Evolutionary conservation across 1,140 invertebrate species (phyloP).

Genomic region (Druon quercuslanigerum): DNA sequence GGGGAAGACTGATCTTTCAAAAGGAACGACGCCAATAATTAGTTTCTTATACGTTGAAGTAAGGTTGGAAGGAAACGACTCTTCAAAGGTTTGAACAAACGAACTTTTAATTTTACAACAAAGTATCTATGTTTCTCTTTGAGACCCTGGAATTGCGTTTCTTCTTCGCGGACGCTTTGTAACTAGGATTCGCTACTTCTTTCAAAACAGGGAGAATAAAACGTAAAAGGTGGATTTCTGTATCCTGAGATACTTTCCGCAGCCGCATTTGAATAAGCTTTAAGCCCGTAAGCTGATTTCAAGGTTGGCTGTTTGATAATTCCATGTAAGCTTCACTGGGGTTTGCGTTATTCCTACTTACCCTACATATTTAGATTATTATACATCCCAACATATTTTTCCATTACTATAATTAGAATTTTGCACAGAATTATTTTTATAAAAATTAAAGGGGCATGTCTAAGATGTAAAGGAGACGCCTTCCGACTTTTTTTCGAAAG

Average conservation of each 20-base stretch:
- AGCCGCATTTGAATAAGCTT: constrained; percentile 53
- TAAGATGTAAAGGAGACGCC: too few species aligned
- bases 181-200: constrained; percentile 32
- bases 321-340: constrained; percentile 36
- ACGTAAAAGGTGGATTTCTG: constrained; percentile 33
- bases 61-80: constrained; percentile 42
- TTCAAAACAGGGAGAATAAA: constrained; percentile 33
- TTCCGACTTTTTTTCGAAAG: too few species aligned
- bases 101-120: constrained; percentile 46
- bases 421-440: too few species aligned
- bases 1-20: constrained; percentile 40
- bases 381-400: too few species aligned
- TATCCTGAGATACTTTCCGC: constrained; percentile 39
- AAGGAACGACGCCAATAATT: constrained; percentile 47
- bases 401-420: too few species aligned
- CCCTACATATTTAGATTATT: too few species aligned
- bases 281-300: constrained; percentile 54
- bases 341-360: too few species aligned
- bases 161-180: neutral
- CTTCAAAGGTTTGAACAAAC: constrained; percentile 35
- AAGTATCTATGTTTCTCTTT: constrained; percentile 43
- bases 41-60: constrained; percentile 41
- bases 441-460: too few species aligned
- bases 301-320: constrained; percentile 46
- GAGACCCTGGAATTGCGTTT: neutral